A percentile compares a stretch with the other conserved stretches of the same genome.
Conservation (phyloP, 2,888 invertebrate species). For the Halictus ligatus region DNA sequence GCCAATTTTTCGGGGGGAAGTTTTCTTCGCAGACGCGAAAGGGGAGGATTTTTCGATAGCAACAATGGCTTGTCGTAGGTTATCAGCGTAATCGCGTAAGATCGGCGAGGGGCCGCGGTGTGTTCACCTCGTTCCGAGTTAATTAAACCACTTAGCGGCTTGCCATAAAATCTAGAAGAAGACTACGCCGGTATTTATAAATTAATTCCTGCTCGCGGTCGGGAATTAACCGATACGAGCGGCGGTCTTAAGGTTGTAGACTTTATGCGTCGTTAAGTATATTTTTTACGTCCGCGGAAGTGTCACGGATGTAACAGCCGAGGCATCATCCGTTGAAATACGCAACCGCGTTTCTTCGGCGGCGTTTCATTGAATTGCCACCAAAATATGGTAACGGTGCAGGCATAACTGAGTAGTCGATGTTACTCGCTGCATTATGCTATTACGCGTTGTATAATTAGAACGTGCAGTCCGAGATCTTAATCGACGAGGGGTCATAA, state of each 20-base stretch:
- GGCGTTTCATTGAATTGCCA: conserved; percentile 2
- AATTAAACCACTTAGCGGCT: conserved; percentile 55
- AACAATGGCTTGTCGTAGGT: background rate
- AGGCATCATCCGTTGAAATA: conserved; percentile 13
- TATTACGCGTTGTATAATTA: background rate
- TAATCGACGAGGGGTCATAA: background rate
- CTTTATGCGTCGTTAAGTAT: conserved; percentile 30
- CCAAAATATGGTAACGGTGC: background rate
- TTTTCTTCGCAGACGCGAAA: background rate
- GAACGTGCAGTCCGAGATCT: background rate
- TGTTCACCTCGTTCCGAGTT: conserved; percentile 38
- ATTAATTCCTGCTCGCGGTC: conserved; percentile 41
- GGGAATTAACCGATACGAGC: conserved; percentile 40
- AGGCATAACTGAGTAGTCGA: background rate
- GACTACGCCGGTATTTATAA: conserved; percentile 36
- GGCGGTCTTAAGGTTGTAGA: conserved; percentile 18
- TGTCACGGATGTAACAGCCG: conserved; percentile 26
- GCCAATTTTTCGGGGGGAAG: background rate
- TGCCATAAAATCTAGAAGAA: conserved; percentile 42
- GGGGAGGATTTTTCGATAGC: background rate
- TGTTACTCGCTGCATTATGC: background rate
- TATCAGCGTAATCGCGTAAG: conserved; percentile 11
- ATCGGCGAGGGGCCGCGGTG: background rate
- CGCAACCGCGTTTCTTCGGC: conserved; percentile 7
- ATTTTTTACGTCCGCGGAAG: conserved; percentile 55